Conservation (phyloP, 2,888 invertebrate species). For the Mantis religiosa region DNA sequence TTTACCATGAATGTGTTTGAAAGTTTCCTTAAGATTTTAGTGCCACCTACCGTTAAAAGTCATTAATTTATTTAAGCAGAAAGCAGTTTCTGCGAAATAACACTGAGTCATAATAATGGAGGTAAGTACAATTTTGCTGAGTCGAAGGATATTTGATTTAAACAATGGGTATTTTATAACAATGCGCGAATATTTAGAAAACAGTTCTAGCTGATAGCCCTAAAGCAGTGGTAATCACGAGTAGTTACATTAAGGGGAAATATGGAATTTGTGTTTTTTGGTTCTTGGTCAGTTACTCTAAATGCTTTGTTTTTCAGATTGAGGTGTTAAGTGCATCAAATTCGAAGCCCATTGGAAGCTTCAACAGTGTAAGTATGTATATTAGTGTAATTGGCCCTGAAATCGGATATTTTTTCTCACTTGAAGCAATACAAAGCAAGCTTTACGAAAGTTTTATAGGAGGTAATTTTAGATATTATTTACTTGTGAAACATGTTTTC, state of each 20-base stretch:
- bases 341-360: conserved; percentile 40
- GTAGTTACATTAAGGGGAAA: not conserved
- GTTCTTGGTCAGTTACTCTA: not conserved
- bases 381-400: no score
- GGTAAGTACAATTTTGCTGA: conserved; percentile 17
- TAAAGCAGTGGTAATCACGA: no score
- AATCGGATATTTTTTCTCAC: no score
- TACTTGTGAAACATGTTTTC: no score
- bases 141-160: not conserved
- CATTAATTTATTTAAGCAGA: not conserved
- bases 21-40: not conserved
- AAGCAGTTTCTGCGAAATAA: not conserved
- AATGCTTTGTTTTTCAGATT: conserved; percentile 39
- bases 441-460: not conserved
- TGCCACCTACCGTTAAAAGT: not conserved
- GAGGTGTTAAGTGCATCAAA: conserved; percentile 43
- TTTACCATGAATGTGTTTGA: not conserved
- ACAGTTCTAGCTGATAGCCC: not conserved
- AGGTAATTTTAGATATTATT: no score
- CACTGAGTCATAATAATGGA: conserved; percentile 20
- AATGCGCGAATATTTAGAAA: not conserved
- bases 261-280: not conserved
- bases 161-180: not conserved
- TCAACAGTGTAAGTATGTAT: conserved; percentile 41
- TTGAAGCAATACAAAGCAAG: not conserved